These are phyloP conservation scores for Pituophis catenifer DNA, from an alignment of 2,113 vertebrate genomes.

Conservation along the genomic window DNA sequence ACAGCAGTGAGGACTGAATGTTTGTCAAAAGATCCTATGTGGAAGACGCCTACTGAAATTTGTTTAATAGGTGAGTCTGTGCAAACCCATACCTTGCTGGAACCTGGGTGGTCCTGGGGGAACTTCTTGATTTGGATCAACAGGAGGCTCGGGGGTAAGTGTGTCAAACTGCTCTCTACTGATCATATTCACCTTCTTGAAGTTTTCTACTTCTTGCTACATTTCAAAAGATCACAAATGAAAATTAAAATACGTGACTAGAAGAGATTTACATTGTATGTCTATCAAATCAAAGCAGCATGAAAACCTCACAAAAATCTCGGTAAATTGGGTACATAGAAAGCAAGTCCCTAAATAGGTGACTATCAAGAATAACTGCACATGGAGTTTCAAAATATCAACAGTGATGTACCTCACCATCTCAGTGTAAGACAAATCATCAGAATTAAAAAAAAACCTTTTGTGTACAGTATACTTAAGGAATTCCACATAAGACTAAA, in stretches of 20 bases:
- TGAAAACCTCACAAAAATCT: not conserved
- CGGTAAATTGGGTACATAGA: too few relatives aligned
- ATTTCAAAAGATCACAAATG: constrained; percentile 33
- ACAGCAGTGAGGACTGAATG: not conserved
- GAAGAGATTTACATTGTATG: not conserved
- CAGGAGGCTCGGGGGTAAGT: constrained; percentile 93
- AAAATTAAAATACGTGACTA: not conserved
- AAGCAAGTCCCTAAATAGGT: not conserved
- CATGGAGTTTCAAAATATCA: not conserved
- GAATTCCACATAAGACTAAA: not conserved
- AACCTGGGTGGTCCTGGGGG: constrained; percentile 91
- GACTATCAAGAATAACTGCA: not conserved
- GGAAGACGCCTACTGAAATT: not conserved
- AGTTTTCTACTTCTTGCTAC: constrained; percentile 99
- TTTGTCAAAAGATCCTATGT: not conserved
- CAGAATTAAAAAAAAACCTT: not conserved
- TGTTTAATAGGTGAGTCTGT: not conserved
- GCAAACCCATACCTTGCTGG: constrained; percentile 83
- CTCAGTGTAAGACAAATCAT: not conserved
- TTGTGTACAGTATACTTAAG: not conserved
- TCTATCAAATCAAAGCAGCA: not conserved
- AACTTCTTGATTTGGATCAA: constrained; percentile 97
- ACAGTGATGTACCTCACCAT: not conserved
- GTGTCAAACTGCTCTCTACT: constrained; percentile 94
- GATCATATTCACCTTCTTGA: constrained; percentile 99